Evolutionary conservation across 2,113 vertebrate genomes (phyloP).

Genomic region (Corythoichthys haematopterus): DNA sequence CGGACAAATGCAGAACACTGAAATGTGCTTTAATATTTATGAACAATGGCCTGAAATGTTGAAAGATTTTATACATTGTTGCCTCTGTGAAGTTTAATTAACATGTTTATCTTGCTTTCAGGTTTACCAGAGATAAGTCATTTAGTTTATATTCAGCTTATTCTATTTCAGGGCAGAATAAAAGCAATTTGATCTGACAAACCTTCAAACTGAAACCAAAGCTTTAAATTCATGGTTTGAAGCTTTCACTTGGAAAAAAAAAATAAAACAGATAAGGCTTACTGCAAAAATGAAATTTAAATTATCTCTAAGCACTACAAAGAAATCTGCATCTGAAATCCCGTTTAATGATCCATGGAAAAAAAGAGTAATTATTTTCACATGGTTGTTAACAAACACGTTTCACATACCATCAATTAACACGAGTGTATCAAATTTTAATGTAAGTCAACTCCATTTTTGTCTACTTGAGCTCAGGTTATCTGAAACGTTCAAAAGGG

Average conservation of each 20-base stretch:
- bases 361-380: constrained; percentile 7
- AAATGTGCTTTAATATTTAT: constrained; percentile 31
- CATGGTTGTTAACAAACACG: constrained; percentile 11
- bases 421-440: background rate
- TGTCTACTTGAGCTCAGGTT: constrained; percentile 15
- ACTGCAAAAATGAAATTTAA: background rate
- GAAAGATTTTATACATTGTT: constrained; percentile 17
- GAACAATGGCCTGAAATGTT: constrained; percentile 28
- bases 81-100: constrained; percentile 16
- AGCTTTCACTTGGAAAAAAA: background rate
- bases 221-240: background rate
- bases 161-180: constrained; percentile 19
- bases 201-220: constrained; percentile 6
- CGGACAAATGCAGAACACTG: constrained; percentile 39
- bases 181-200: constrained; percentile 18
- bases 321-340: background rate
- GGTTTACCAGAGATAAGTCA: constrained; percentile 7
- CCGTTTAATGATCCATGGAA: background rate
- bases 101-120: constrained; percentile 21
- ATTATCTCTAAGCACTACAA: background rate
- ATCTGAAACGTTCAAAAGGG: constrained; percentile 47
- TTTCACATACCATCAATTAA: constrained; percentile 12
- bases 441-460: constrained; percentile 12
- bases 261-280: background rate
- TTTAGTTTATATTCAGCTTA: constrained; percentile 13